phyloP scores from a whole-genome alignment of 2,113 vertebrate genomes.

The Noturus placidus region DNA sequence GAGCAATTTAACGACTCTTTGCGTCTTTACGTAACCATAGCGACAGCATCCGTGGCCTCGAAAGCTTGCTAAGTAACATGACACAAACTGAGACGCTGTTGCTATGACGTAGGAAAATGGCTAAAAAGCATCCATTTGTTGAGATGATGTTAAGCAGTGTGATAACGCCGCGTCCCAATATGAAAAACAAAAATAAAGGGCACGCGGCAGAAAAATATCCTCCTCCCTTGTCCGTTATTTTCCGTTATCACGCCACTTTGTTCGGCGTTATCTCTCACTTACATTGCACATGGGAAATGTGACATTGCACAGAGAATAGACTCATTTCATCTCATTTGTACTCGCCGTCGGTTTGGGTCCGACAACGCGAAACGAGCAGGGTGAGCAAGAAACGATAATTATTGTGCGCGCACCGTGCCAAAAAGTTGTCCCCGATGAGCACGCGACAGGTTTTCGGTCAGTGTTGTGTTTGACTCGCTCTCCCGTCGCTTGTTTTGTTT shows the following conservation, averaged over 20 bases:
- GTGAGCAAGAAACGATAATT: conserved; percentile 27
- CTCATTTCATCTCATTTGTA: conserved; percentile 10
- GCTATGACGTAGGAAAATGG: neutral
- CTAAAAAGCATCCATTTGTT: neutral
- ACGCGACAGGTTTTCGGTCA: neutral
- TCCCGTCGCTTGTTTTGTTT: neutral
- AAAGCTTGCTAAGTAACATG: neutral
- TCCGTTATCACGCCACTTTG: neutral
- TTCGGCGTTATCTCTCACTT: conserved; percentile 1
- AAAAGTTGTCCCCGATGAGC: conserved; percentile 9
- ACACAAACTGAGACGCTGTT: neutral
- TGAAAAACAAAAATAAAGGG: neutral
- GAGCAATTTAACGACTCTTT: neutral
- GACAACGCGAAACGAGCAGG: conserved; percentile 11
- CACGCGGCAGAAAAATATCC: neutral
- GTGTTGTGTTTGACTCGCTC: neutral
- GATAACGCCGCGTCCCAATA: neutral
- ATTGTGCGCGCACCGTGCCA: conserved; percentile 1
- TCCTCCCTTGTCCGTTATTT: neutral
- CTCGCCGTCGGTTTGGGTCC: neutral
- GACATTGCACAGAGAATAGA: conserved; percentile 10
- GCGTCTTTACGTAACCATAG: neutral
- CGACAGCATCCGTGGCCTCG: neutral
- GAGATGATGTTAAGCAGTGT: neutral
- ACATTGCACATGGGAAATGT: conserved; percentile 19